These are phyloP conservation scores for Tenebrosternarchus preto DNA, from an alignment of 2,113 vertebrate genomes.

Conservation along the genomic window DNA sequence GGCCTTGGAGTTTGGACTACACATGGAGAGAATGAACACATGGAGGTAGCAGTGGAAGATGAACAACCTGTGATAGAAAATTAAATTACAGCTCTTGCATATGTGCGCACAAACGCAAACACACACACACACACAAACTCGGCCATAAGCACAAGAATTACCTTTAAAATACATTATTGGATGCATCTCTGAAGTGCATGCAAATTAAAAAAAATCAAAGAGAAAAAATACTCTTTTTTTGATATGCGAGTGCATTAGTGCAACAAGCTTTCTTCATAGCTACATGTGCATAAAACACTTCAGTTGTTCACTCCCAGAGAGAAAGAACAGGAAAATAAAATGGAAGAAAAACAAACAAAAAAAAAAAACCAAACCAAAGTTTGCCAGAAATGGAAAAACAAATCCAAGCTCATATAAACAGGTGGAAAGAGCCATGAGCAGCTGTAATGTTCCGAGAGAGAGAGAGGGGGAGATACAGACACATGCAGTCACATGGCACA, in stretches of 20 bases:
- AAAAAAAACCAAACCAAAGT: not conserved
- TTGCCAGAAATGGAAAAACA: not conserved
- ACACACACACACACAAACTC: constrained; percentile 27
- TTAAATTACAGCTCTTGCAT: not conserved
- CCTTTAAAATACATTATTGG: not conserved
- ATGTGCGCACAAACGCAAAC: constrained; percentile 11
- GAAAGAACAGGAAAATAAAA: not conserved
- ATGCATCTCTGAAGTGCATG: too few species aligned
- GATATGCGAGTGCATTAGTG: too few species aligned
- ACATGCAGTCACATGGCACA: constrained; percentile 64
- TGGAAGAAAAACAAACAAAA: not conserved
- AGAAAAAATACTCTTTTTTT: not conserved
- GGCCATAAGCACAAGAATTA: not conserved
- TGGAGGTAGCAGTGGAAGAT: too few species aligned
- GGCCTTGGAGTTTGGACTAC: constrained; percentile 71
- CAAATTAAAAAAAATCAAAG: too few species aligned
- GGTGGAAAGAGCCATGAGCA: not conserved
- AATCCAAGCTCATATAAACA: not conserved
- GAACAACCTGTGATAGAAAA: not conserved
- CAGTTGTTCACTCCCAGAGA: not conserved
- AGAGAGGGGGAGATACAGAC: constrained; percentile 31
- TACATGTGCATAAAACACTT: not conserved
- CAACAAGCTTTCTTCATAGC: too few species aligned
- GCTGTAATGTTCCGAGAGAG: constrained; percentile 23
- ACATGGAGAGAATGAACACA: not conserved